Conservation (phyloP, 2,113 vertebrate genomes). For the Sinosuthora webbiana region DNA sequence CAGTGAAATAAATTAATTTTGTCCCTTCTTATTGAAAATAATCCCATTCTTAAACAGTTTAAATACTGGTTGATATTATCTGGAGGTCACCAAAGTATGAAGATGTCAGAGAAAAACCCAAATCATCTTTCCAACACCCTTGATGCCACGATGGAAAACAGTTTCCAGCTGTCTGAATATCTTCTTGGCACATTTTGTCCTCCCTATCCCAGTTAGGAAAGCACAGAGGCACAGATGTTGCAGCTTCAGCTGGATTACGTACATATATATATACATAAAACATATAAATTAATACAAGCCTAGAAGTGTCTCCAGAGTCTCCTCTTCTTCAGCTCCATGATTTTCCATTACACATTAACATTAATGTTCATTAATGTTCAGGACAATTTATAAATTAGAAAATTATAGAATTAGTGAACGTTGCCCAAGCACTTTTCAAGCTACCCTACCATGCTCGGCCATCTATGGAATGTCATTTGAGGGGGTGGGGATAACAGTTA, state of each 20-base stretch:
- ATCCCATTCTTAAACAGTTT: background rate
- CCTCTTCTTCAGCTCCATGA: background rate
- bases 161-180: background rate
- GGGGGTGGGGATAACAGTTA: background rate
- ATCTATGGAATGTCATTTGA: background rate
- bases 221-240: background rate
- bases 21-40: background rate
- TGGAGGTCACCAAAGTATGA: background rate
- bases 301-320: background rate
- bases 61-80: background rate
- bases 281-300: background rate
- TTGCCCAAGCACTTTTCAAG: background rate
- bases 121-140: background rate
- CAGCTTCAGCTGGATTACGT: background rate
- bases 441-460: background rate
- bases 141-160: background rate
- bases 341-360: background rate
- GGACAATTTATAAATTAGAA: background rate
- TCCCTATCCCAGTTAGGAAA: background rate
- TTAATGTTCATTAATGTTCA: background rate
- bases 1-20: background rate
- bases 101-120: background rate
- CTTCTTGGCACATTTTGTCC: background rate
- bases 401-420: background rate
- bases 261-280: background rate